A percentile compares a stretch with the other conserved stretches of the same genome.
Evolutionary conservation across 2,113 vertebrate species (phyloP).

Genomic region (Boulengeromyrus knoepffleri): DNA sequence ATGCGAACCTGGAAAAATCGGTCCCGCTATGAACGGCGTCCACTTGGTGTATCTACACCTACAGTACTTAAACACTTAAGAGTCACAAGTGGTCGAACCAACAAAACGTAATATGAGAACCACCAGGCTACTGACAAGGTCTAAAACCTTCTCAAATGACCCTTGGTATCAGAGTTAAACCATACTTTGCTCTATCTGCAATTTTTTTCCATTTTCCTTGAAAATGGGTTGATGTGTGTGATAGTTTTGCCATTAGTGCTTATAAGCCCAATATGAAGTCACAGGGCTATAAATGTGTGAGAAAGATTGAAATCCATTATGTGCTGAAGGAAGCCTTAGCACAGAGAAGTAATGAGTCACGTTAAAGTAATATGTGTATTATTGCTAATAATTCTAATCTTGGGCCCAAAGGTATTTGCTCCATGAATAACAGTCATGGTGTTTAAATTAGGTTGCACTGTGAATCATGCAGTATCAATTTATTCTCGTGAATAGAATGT

Average conservation of each 20-base stretch:
- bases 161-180: not conserved
- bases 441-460: not conserved
- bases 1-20: not conserved
- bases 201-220: not conserved
- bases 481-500: not conserved
- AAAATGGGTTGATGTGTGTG: not conserved
- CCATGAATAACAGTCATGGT: not conserved
- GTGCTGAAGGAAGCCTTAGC: not conserved
- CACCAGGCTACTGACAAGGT: not conserved
- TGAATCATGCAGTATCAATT: not conserved
- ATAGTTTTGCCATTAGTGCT: not conserved
- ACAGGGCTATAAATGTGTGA: not conserved
- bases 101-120: not conserved
- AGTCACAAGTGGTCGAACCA: not conserved
- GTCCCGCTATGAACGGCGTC: not conserved
- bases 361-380: not conserved
- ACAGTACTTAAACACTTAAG: not conserved
- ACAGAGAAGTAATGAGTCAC: not conserved
- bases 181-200: not conserved
- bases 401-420: not conserved
- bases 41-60: not conserved
- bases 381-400: not conserved
- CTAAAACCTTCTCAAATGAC: not conserved
- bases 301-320: not conserved
- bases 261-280: not conserved